Evolutionary conservation across 2,113 vertebrate genomes (phyloP).

Genomic region (Columbina picui): DNA sequence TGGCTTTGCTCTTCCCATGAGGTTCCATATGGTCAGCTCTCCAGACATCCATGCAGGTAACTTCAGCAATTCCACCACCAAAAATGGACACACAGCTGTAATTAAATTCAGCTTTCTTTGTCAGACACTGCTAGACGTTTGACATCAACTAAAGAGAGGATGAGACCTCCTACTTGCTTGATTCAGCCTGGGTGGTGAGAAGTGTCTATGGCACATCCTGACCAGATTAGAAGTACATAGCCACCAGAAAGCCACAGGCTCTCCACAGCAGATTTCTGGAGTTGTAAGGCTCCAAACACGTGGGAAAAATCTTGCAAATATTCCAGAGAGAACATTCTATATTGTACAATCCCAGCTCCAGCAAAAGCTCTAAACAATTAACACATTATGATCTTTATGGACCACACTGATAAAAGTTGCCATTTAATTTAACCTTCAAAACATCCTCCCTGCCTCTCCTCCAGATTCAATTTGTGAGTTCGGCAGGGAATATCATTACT

Average conservation of each 20-base stretch:
- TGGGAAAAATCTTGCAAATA: background rate
- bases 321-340: background rate
- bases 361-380: background rate
- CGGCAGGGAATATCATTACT: constrained; percentile 42
- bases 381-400: background rate
- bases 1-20: background rate
- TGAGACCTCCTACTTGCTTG: background rate
- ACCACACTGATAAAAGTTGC: background rate
- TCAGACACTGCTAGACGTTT: background rate
- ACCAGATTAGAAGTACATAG: background rate
- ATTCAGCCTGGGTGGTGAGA: background rate
- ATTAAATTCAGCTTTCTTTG: background rate
- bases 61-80: background rate
- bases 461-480: constrained; percentile 56
- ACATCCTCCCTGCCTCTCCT: background rate
- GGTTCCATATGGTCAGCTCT: background rate
- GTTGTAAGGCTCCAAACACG: background rate
- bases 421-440: constrained; percentile 48
- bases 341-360: background rate
- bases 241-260: background rate
- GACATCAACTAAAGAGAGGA: background rate
- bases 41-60: background rate
- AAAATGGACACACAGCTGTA: background rate
- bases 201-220: background rate
- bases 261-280: background rate